These are phyloP conservation scores for Calliphora vomitoria DNA, from an alignment of 2,888 invertebrate species.

Conservation along the genomic window DNA sequence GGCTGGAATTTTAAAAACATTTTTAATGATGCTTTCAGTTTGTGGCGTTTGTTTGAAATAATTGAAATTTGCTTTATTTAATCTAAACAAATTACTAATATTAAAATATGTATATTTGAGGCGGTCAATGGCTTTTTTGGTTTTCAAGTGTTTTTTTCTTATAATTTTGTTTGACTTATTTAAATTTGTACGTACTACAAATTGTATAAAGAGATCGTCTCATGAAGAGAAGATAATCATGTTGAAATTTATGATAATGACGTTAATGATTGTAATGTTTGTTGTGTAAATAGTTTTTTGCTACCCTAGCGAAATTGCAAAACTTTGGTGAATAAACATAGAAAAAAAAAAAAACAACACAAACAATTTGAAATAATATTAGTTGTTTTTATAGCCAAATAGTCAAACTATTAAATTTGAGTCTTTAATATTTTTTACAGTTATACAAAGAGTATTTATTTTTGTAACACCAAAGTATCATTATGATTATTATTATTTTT, in stretches of 20 bases:
- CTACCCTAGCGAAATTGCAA: too few species aligned
- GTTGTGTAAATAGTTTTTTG: slow-evolving; percentile 10
- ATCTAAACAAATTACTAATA: not conserved
- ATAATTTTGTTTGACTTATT: not conserved
- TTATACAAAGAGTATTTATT: slow-evolving; percentile 34
- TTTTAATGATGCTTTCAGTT: not conserved
- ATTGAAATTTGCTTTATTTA: not conserved
- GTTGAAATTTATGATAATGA: slow-evolving; percentile 58
- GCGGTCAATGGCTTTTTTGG: slow-evolving; percentile 57
- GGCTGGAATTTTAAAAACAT: slow-evolving; percentile 23
- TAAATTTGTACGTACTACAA: not conserved
- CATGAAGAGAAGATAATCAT: not conserved
- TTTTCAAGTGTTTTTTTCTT: slow-evolving; percentile 28
- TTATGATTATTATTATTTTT: slow-evolving; percentile 58
- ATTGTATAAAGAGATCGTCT: slow-evolving; percentile 24
- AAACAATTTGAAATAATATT: slow-evolving; percentile 3
- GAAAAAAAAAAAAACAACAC: not conserved
- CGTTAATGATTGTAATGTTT: slow-evolving; percentile 64
- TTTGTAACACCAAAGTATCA: slow-evolving; percentile 55
- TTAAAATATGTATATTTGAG: not conserved
- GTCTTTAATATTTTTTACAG: not conserved
- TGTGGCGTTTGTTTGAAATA: slow-evolving; percentile 11
- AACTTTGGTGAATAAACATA: too few species aligned
- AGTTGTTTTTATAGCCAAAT: not conserved
- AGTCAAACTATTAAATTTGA: slow-evolving; percentile 25